phyloP scores from a whole-genome alignment of 2,113 vertebrate genomes.

The Semicossyphus pulcher region DNA sequence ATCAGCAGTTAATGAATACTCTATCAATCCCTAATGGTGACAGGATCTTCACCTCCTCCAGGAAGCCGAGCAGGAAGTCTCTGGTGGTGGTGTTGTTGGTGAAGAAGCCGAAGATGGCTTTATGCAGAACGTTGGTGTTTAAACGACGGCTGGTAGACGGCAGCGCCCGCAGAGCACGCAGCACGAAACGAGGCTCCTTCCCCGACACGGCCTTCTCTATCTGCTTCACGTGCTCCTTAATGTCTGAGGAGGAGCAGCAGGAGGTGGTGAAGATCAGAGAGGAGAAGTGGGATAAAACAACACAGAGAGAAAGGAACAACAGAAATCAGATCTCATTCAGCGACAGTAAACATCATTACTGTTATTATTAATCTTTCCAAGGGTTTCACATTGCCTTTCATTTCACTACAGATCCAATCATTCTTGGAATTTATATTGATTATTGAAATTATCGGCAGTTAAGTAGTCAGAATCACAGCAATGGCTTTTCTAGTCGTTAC shows the following conservation, averaged over 20 bases:
- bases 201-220: slow-evolving; percentile 95
- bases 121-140: slow-evolving; percentile 93
- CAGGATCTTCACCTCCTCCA: slow-evolving; percentile 88
- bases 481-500: too few relatives aligned
- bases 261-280: background rate
- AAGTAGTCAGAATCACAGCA: too few relatives aligned
- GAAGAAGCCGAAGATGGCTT: slow-evolving; percentile 93
- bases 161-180: slow-evolving; percentile 90
- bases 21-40: accelerated
- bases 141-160: slow-evolving; percentile 95
- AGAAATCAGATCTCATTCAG: too few relatives aligned
- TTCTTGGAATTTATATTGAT: too few relatives aligned
- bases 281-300: background rate
- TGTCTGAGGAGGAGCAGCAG: slow-evolving; percentile 80
- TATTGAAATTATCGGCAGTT: too few relatives aligned
- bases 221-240: slow-evolving; percentile 97
- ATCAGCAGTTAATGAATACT: background rate
- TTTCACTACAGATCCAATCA: too few relatives aligned
- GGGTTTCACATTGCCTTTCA: too few relatives aligned
- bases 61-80: slow-evolving; percentile 91
- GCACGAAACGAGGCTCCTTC: slow-evolving; percentile 96
- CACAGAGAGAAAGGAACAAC: background rate
- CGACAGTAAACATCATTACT: too few relatives aligned
- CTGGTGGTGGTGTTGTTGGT: slow-evolving; percentile 88
- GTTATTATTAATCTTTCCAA: too few relatives aligned